These are phyloP conservation scores for Austrofundulus limnaeus DNA, from an alignment of 2,113 vertebrate genomes.

Conservation along the genomic window DNA sequence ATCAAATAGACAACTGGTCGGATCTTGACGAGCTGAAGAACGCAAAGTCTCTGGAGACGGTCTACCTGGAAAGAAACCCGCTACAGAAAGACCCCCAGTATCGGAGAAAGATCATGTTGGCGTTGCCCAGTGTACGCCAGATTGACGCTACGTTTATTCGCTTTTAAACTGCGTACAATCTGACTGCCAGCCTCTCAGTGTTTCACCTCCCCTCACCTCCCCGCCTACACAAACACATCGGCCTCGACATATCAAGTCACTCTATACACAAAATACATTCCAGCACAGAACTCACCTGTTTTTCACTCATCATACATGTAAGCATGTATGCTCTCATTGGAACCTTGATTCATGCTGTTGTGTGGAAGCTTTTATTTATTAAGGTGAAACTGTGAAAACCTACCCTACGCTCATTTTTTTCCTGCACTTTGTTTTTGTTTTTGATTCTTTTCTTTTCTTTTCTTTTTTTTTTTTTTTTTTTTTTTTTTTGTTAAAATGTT, in stretches of 20 bases:
- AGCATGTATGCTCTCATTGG: slow-evolving; percentile 61
- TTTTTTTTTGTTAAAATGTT: too few species aligned
- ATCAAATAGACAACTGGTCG: slow-evolving; percentile 93
- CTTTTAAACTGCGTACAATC: slow-evolving; percentile 80
- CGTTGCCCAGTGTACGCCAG: slow-evolving; percentile 92
- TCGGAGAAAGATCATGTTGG: slow-evolving; percentile 95
- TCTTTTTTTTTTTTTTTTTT: too few species aligned
- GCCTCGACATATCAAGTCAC: slow-evolving; percentile 40
- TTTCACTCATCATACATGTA: slow-evolving; percentile 57
- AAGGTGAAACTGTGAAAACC: slow-evolving; percentile 52
- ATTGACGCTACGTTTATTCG: slow-evolving; percentile 96
- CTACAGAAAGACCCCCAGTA: slow-evolving; percentile 97
- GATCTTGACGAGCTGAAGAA: slow-evolving; percentile 96
- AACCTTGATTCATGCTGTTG: slow-evolving; percentile 51
- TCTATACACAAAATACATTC: slow-evolving; percentile 42
- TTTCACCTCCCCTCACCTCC: slow-evolving; percentile 29
- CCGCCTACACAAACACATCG: slow-evolving; percentile 25
- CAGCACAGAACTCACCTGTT: slow-evolving; percentile 30
- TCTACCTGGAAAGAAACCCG: slow-evolving; percentile 95
- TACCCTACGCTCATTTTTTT: slow-evolving; percentile 10
- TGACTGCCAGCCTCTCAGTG: slow-evolving; percentile 48
- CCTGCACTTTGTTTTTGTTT: too few species aligned
- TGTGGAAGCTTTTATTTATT: slow-evolving; percentile 58
- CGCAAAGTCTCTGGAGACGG: slow-evolving; percentile 89
- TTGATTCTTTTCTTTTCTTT: too few species aligned